Evolutionary conservation across 2,888 invertebrate species (phyloP).

Genomic region (Perdita meconis): DNA sequence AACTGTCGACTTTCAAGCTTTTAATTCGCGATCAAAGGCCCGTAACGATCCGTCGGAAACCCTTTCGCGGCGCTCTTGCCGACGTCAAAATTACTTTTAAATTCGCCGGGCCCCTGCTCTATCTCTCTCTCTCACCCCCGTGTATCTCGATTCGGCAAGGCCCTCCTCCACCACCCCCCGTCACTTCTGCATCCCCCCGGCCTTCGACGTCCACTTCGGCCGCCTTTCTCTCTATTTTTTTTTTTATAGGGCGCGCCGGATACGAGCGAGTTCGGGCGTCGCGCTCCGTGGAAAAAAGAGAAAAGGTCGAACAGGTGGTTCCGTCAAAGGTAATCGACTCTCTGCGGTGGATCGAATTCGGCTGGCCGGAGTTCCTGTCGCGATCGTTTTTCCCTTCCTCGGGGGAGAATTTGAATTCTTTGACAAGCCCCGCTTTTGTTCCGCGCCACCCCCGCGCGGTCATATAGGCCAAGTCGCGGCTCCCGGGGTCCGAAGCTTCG

Average conservation of each 20-base stretch:
- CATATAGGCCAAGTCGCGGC: no score
- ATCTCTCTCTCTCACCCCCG: background rate
- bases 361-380: slow-evolving; percentile 26
- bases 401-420: no score
- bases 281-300: slow-evolving; percentile 62
- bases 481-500: no score
- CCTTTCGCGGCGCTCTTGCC: slow-evolving; percentile 71
- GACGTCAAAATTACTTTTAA: slow-evolving; percentile 78
- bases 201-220: slow-evolving; percentile 58
- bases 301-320: slow-evolving; percentile 72
- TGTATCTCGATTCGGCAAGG: no score
- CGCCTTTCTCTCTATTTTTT: no score
- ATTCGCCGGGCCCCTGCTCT: slow-evolving; percentile 53
- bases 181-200: slow-evolving; percentile 25
- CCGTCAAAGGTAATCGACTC: slow-evolving; percentile 73
- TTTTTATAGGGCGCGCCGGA: slow-evolving; percentile 57
- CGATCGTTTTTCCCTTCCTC: background rate
- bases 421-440: no score
- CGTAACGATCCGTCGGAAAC: slow-evolving; percentile 72
- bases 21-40: slow-evolving; percentile 83
- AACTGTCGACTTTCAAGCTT: slow-evolving; percentile 80
- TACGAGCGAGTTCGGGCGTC: slow-evolving; percentile 63
- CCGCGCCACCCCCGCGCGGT: background rate
- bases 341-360: slow-evolving; percentile 60
- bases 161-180: slow-evolving; percentile 11